Base-by-base conservation (phyloP, 2,113 vertebrate genomes). In the Diphyllodes magnificus region DNA sequence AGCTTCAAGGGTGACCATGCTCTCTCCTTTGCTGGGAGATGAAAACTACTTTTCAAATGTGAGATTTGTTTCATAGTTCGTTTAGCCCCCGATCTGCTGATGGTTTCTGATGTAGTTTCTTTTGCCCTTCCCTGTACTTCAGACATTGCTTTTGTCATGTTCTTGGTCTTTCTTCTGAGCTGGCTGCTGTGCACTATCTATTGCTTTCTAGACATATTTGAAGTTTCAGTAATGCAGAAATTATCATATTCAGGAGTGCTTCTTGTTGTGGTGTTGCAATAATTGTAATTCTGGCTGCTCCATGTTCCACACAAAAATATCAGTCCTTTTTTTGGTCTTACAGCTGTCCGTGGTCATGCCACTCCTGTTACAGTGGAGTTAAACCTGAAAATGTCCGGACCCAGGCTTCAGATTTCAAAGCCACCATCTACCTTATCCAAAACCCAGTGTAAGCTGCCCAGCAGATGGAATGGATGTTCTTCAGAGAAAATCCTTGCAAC, bases 291-390 rank as follows among this genome's bases (percentile, higher is more conserved):
- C 40, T 54, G 75, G 6, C 13, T 73, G 5, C 7, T 75, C 16
- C 65, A 24, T 40, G 21, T 33, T 90, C 30, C 45, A 53, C 19
- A 39, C 8, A 64, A 56, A 56, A 82, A 30, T 24, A 60, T 20
- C 24, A 65, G 9, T 24, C 15, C 7, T 81, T 71, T 53, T 56
- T 65, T 57, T n/a, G 33, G 14, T 59, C 6, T 73, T 79, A 50
- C 6, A 60, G 61, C 6, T 57, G 4, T 8, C 12, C 0, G 0
- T 71, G 47, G 8, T 61, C 1, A 1, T 61, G 40, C 15, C 44
- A 22, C n/a, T 60, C 13, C 8, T 18, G 10, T 57, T 51, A 42
- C 23, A 56, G 17, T 17, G 20, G 13, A 77, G 35, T 75, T 82
- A 65, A 80, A 90, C 22, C 39, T 64, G 54, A 65, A 76, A 35